Conservation (phyloP, 1,140 invertebrate genomes). For the Ganaspis sp. region DNA sequence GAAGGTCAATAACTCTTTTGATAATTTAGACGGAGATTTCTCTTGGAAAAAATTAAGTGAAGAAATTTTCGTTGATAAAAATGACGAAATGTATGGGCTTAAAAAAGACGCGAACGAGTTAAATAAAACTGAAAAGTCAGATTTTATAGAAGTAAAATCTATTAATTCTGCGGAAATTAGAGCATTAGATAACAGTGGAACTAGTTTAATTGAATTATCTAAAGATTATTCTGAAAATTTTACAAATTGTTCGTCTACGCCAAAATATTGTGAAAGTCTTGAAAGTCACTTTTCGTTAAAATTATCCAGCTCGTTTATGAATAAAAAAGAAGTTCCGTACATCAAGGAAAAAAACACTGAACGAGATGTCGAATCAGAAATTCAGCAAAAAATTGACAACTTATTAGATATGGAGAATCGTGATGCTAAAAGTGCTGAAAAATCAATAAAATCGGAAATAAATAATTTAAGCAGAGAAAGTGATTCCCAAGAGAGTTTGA, state of each 20-base stretch:
- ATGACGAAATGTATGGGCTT: neutral
- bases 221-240: neutral
- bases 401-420: slow-evolving; percentile 5
- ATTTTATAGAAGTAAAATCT: neutral
- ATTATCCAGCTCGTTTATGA: neutral
- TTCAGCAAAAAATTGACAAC: neutral
- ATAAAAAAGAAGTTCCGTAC: neutral
- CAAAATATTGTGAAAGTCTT: slow-evolving; percentile 1
- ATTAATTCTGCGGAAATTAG: neutral
- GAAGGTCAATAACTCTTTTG: neutral
- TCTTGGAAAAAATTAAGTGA: neutral
- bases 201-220: neutral
- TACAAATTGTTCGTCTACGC: neutral
- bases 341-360: neutral
- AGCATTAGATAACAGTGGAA: neutral
- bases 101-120: neutral
- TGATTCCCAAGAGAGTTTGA: neutral
- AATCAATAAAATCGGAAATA: neutral
- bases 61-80: neutral
- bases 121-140: neutral
- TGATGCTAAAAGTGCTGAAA: neutral
- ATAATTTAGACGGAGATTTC: neutral
- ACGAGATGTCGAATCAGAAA: neutral
- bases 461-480: neutral
- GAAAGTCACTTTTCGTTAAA: slow-evolving; percentile 19